These are phyloP conservation scores for Hermaeophaga mercurialis DNA, from an alignment of 2,888 invertebrate species.

Conservation along the genomic window DNA sequence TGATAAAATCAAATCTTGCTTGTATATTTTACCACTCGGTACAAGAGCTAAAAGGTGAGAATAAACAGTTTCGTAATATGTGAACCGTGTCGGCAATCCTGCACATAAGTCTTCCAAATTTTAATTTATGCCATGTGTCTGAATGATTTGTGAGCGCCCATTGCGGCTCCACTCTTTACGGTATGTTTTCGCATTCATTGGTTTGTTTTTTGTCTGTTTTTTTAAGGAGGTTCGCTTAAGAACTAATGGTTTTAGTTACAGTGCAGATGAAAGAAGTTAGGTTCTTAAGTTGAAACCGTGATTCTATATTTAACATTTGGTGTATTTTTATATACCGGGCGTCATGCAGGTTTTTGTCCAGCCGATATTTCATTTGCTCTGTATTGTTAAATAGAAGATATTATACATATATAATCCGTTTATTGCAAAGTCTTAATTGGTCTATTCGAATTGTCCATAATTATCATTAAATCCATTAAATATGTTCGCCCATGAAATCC, in stretches of 20 bases:
- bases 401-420: too few relatives aligned
- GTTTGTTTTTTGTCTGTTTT: conserved; percentile 14
- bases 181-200: conserved; percentile 25
- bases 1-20: conserved; percentile 5
- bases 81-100: conserved; percentile 18
- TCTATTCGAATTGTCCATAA: too few relatives aligned
- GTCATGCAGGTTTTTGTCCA: too few relatives aligned
- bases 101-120: conserved; percentile 40
- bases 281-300: too few relatives aligned
- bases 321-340: too few relatives aligned
- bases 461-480: too few relatives aligned
- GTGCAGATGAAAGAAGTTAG: too few relatives aligned
- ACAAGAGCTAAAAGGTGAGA: conserved; percentile 17
- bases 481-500: too few relatives aligned
- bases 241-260: conserved; percentile 12
- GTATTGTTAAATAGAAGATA: too few relatives aligned
- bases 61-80: conserved; percentile 22
- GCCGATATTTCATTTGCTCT: too few relatives aligned
- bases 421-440: too few relatives aligned
- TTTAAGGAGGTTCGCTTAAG: neutral
- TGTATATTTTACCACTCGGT: conserved; percentile 8
- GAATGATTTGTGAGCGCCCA: conserved; percentile 44
- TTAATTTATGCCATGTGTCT: conserved; percentile 47
- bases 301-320: too few relatives aligned
- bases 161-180: conserved; percentile 42